phyloP scores from a whole-genome alignment of 1,140 invertebrate genomes.

The Penaeus japonicus region DNA sequence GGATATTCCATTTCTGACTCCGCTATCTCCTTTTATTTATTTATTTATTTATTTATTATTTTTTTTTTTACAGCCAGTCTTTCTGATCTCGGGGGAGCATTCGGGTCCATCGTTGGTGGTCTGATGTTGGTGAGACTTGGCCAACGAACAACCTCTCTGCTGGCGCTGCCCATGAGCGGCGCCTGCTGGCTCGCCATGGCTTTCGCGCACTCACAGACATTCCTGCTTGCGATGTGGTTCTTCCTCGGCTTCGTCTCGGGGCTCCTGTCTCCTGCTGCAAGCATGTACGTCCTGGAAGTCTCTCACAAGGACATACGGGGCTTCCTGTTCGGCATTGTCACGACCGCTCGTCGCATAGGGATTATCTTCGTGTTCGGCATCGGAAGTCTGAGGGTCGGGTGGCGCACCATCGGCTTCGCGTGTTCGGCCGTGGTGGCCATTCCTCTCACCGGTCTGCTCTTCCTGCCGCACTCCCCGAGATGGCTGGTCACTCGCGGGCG shows the following conservation, averaged over 20 bases:
- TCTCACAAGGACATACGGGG: neutral
- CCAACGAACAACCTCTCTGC: no score
- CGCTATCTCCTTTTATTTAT: no score
- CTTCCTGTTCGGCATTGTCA: neutral
- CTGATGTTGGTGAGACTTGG: no score
- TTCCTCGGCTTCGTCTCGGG: neutral
- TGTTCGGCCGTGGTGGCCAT: neutral
- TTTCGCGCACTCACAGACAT: no score
- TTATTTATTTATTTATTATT: no score
- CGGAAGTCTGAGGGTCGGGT: neutral
- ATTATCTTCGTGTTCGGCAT: neutral
- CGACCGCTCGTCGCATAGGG: neutral
- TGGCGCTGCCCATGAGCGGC: no score
- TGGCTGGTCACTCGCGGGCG: conserved; percentile 8
- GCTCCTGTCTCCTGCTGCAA: neutral
- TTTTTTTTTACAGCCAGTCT: no score
- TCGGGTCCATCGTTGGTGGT: no score
- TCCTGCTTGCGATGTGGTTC: neutral
- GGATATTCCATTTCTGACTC: no score
- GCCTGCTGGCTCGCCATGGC: no score
- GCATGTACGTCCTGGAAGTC: neutral
- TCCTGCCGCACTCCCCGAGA: conserved; percentile 7
- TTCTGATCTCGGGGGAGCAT: no score
- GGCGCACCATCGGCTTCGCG: conserved; percentile 20
- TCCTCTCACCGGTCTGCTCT: neutral